Evolutionary conservation across 2,113 vertebrate genomes (phyloP).

Genomic region (Carassius gibelio): DNA sequence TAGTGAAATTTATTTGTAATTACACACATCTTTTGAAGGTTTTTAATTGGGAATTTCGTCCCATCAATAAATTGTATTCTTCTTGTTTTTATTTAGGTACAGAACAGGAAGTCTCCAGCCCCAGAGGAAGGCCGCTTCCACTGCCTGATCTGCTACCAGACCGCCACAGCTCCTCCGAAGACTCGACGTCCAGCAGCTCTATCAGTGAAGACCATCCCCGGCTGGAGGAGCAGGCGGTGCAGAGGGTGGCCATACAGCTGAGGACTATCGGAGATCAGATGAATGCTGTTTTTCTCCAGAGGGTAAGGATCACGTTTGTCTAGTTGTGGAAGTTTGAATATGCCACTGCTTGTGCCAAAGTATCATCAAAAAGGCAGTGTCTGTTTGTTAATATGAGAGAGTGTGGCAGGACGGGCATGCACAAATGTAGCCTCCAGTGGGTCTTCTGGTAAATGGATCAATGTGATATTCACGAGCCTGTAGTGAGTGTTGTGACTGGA

Average conservation of each 20-base stretch:
- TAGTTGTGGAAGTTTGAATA: background rate
- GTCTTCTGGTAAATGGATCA: slow-evolving; percentile 56
- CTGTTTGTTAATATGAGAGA: slow-evolving; percentile 41
- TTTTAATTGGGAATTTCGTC: background rate
- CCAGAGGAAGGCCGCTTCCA: slow-evolving; percentile 45
- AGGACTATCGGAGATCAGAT: slow-evolving; percentile 73
- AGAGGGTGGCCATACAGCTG: slow-evolving; percentile 69
- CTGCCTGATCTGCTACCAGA: slow-evolving; percentile 63
- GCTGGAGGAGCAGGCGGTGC: slow-evolving; percentile 58
- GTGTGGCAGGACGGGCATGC: slow-evolving; percentile 15
- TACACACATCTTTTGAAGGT: background rate
- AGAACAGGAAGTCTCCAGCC: slow-evolving; percentile 33
- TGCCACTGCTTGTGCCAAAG: background rate
- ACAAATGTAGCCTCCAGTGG: slow-evolving; percentile 33
- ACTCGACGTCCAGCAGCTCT: slow-evolving; percentile 34
- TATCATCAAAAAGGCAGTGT: background rate
- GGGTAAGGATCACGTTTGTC: slow-evolving; percentile 59
- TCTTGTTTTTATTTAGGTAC: slow-evolving; percentile 40
- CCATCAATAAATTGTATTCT: background rate
- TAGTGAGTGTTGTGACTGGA: slow-evolving; percentile 56
- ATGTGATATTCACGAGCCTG: slow-evolving; percentile 50
- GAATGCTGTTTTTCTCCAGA: slow-evolving; percentile 64
- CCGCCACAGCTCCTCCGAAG: slow-evolving; percentile 58
- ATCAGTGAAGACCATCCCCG: slow-evolving; percentile 20
- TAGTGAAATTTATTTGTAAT: too few species aligned